phyloP scores from a whole-genome alignment of 2,797 vertebrate species.

The Aselliscus stoliczkanus region DNA sequence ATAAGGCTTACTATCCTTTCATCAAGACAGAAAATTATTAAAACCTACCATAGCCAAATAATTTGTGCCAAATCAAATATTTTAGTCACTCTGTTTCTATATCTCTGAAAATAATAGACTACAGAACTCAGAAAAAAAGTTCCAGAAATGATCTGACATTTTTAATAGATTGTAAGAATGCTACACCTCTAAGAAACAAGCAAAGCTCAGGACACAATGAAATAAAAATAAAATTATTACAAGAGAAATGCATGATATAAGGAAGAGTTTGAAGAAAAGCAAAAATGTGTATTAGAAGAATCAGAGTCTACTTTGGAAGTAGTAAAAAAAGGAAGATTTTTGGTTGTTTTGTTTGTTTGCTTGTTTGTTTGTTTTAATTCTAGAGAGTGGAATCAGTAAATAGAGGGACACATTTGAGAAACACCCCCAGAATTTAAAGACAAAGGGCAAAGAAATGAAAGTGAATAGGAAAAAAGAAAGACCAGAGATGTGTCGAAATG shows the following conservation, averaged over 20 bases:
- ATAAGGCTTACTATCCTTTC: not conserved
- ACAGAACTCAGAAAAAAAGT: not conserved
- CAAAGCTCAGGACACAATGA: not conserved
- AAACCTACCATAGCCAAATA: not conserved
- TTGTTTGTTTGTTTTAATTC: no score
- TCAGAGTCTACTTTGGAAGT: not conserved
- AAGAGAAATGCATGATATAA: not conserved
- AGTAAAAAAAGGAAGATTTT: no score
- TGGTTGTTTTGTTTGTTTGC: no score
- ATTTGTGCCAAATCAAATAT: not conserved
- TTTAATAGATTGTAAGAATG: not conserved
- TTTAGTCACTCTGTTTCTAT: not conserved
- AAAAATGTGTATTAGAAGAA: not conserved
- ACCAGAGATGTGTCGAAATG: not conserved
- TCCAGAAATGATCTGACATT: not conserved
- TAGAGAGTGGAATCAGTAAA: not conserved
- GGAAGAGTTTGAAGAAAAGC: not conserved
- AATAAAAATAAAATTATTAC: not conserved
- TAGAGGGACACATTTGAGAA: not conserved
- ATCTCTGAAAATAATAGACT: not conserved
- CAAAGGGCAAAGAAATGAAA: not conserved
- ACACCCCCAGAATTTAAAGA: not conserved
- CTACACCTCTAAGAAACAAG: not conserved
- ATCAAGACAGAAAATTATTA: not conserved
- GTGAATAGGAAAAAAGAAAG: not conserved